These are phyloP conservation scores for Acanthurus tractus DNA, from an alignment of 2,797 vertebrate species.

Conservation along the genomic window DNA sequence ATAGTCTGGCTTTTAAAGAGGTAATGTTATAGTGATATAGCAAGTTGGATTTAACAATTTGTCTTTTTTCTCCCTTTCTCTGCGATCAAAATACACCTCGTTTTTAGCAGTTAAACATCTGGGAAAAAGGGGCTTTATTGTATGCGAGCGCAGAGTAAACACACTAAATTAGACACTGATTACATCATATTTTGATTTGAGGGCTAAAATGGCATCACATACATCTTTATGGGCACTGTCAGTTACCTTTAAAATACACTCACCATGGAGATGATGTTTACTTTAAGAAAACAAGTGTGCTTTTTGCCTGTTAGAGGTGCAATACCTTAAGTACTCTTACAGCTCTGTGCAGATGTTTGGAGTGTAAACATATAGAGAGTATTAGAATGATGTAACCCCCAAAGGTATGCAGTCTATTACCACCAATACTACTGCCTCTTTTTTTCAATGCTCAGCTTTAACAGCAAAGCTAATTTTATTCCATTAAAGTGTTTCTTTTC, in stretches of 20 bases:
- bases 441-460: constrained; percentile 44
- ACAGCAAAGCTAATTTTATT: constrained; percentile 52
- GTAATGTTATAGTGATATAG: constrained; percentile 26
- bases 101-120: constrained; percentile 53
- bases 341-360: constrained; percentile 69
- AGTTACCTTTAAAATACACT: constrained; percentile 75
- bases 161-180: constrained; percentile 76
- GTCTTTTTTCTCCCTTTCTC: constrained; percentile 17
- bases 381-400: constrained; percentile 67
- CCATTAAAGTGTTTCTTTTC: constrained; percentile 4
- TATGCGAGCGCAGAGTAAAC: constrained; percentile 73
- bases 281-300: constrained; percentile 72
- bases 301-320: constrained; percentile 67
- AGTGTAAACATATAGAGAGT: constrained; percentile 69
- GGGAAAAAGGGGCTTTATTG: constrained; percentile 44
- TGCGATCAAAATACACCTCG: constrained; percentile 61
- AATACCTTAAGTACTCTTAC: constrained; percentile 70
- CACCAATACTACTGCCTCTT: constrained; percentile 45
- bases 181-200: constrained; percentile 75
- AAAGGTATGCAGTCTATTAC: constrained; percentile 62
- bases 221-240: constrained; percentile 76
- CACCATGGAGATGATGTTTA: constrained; percentile 77
- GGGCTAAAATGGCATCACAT: constrained; percentile 60
- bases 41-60: constrained; percentile 59
- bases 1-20: constrained; percentile 36